phyloP scores from a whole-genome alignment of 2,113 vertebrate species.

The Lasiurus borealis region DNA sequence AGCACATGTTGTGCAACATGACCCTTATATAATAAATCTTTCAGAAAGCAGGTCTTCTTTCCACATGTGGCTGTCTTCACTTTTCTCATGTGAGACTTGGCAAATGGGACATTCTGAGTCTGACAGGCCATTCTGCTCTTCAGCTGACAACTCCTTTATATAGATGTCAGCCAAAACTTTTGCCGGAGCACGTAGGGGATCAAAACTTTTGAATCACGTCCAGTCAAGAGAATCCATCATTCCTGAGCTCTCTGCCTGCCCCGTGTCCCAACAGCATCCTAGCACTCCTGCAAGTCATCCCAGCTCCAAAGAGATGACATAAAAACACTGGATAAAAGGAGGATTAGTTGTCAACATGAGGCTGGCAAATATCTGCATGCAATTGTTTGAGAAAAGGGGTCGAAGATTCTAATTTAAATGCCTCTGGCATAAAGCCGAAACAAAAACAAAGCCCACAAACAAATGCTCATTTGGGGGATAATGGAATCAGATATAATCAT shows the following conservation, averaged over 20 bases:
- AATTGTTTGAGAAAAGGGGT: not conserved
- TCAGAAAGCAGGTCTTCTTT: slow-evolving; percentile 67
- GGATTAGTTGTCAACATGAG: not conserved
- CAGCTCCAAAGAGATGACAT: not conserved
- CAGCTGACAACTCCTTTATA: slow-evolving; percentile 75
- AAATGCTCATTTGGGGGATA: not conserved
- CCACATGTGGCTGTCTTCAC: slow-evolving; percentile 75
- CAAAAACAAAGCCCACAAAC: not conserved
- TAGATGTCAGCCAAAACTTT: slow-evolving; percentile 71
- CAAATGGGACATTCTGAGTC: slow-evolving; percentile 62
- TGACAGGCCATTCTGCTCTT: slow-evolving; percentile 70
- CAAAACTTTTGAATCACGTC: slow-evolving; percentile 61
- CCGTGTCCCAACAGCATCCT: not conserved
- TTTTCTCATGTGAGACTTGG: slow-evolving; percentile 74
- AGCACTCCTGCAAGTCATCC: not conserved
- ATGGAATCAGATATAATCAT: slow-evolving; percentile 53
- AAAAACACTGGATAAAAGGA: not conserved
- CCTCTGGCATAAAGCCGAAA: not conserved
- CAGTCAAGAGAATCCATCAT: slow-evolving; percentile 45
- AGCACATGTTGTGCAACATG: slow-evolving; percentile 58
- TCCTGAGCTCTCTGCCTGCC: not conserved
- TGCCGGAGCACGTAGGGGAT: slow-evolving; percentile 72
- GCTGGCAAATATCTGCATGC: not conserved
- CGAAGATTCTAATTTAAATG: not conserved
- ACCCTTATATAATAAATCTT: slow-evolving; percentile 77